A percentile compares a stretch with the other conserved stretches of the same genome.
Conservation (phyloP, 2,113 vertebrate genomes). For the Bothrops jararaca region DNA sequence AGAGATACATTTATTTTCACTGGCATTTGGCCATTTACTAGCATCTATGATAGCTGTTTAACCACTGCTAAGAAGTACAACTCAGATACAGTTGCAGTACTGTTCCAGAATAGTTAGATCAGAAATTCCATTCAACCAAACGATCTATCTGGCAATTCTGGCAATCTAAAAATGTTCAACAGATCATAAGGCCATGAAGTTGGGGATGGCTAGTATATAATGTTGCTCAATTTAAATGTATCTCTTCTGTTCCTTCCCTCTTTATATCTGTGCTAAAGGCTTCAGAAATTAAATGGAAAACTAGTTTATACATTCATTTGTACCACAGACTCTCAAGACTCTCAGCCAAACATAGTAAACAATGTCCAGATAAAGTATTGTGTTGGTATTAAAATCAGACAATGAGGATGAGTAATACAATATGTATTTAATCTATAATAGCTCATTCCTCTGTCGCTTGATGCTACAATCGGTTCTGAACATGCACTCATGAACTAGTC, state of each 20-base stretch:
- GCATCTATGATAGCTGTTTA: background rate
- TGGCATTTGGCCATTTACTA: background rate
- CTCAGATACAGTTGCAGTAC: background rate
- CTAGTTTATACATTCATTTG: background rate
- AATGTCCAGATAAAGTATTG: background rate
- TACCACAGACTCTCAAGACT: background rate
- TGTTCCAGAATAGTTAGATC: background rate
- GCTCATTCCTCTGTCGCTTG: background rate
- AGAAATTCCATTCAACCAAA: background rate
- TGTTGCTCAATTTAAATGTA: background rate
- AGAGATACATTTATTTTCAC: background rate
- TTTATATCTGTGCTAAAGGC: background rate
- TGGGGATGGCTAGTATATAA: background rate
- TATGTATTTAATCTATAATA: background rate
- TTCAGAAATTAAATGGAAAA: background rate
- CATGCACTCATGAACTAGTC: background rate
- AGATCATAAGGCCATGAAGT: background rate
- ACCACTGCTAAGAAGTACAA: rapidly evolving
- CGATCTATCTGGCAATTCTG: background rate
- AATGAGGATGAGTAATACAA: background rate
- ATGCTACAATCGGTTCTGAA: background rate
- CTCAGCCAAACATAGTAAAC: background rate
- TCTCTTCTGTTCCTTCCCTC: background rate
- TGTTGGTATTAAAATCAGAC: background rate
- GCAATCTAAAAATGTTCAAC: background rate